Evolutionary conservation across 2,797 vertebrate species (phyloP).

Genomic region (Cebuella pygmaea): DNA sequence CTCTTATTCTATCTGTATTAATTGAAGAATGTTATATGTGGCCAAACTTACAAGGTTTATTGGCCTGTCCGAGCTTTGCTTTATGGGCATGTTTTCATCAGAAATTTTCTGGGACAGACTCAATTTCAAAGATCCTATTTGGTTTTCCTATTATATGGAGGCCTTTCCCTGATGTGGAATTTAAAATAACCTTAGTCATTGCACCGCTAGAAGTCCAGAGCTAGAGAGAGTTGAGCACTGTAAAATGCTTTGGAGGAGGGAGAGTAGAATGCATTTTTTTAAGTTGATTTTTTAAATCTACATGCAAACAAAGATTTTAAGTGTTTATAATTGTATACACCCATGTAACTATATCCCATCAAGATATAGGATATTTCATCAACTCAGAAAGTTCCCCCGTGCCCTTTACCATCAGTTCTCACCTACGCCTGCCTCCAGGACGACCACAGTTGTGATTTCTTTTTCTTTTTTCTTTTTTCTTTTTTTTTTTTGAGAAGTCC

Average conservation of each 20-base stretch:
- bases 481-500: too few species aligned
- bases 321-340: neutral
- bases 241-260: neutral
- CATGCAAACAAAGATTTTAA: neutral
- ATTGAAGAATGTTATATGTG: neutral
- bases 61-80: neutral
- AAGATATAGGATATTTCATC: neutral
- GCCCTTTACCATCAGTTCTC: neutral
- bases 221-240: neutral
- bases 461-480: too few species aligned
- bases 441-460: neutral
- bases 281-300: neutral
- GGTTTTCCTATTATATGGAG: neutral
- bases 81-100: neutral
- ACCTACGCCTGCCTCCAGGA: too few species aligned
- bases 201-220: neutral
- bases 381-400: neutral
- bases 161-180: neutral
- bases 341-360: neutral
- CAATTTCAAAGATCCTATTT: neutral
- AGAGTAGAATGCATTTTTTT: neutral
- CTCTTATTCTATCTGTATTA: neutral
- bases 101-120: neutral
- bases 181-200: neutral
- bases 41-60: neutral